These are phyloP conservation scores for Protomyctophum bolini DNA, from an alignment of 2,113 vertebrate species.

Conservation along the genomic window DNA sequence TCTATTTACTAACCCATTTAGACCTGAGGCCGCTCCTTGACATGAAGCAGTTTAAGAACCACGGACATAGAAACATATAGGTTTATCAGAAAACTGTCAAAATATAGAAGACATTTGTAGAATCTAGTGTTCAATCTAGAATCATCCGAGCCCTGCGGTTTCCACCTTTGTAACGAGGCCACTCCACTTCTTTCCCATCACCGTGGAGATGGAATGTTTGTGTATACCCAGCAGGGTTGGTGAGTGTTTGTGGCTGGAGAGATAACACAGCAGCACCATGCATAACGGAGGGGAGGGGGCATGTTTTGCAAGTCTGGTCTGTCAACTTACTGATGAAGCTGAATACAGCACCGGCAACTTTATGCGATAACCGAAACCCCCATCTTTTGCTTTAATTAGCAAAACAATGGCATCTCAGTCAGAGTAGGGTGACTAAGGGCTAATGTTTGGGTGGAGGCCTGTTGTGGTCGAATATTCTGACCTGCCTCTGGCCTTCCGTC, in stretches of 20 bases:
- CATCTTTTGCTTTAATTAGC: constrained; percentile 19
- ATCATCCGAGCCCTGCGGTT: constrained; percentile 7
- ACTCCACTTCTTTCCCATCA: constrained; percentile 18
- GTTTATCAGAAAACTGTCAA: background rate
- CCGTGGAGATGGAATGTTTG: constrained; percentile 66
- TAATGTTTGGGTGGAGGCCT: constrained; percentile 40
- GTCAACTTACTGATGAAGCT: constrained; percentile 18
- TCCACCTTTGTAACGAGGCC: constrained; percentile 22
- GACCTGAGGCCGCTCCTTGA: background rate
- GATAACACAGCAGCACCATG: constrained; percentile 25
- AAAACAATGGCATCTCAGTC: constrained; percentile 11
- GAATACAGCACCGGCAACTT: constrained; percentile 8
- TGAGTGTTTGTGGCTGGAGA: constrained; percentile 24
- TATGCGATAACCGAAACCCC: background rate
- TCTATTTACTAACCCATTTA: background rate
- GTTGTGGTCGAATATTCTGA: constrained; percentile 38
- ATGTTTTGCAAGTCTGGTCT: constrained; percentile 14
- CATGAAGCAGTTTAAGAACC: background rate
- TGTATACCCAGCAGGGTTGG: constrained; percentile 38
- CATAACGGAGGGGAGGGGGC: background rate
- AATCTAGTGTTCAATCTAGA: constrained; percentile 2
- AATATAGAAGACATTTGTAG: background rate
- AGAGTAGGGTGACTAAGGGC: constrained; percentile 30
- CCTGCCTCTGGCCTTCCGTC: constrained; percentile 16
- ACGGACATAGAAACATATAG: background rate